Percentiles rank a stretch among this genome's conserved stretches.
Evolutionary conservation across 2,888 invertebrate species (phyloP).

Genomic region (Stenurella melanura): DNA sequence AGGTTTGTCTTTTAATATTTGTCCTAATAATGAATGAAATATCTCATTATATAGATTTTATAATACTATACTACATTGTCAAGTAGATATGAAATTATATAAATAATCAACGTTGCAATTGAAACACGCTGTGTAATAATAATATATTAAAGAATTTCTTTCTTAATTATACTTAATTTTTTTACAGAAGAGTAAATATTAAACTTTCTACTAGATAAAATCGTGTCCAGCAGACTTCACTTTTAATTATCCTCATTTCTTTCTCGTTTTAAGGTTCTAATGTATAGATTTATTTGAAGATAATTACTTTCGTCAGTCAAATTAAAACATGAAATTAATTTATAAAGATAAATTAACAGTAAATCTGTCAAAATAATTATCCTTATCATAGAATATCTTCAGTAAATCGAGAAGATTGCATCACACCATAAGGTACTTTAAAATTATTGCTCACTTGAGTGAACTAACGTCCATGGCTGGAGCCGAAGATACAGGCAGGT

Average conservation of each 20-base stretch:
- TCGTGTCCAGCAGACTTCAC: background rate
- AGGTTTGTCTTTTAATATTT: no score
- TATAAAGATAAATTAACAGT: conserved; percentile 20
- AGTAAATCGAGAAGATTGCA: conserved; percentile 22
- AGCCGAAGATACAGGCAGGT: background rate
- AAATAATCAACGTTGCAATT: no score
- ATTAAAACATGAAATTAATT: conserved; percentile 21
- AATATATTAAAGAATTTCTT: no score
- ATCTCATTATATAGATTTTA: no score
- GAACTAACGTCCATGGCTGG: background rate
- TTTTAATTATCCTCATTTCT: background rate
- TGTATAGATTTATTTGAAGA: background rate
- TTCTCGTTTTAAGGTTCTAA: background rate
- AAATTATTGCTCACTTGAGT: conserved; percentile 29
- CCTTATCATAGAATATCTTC: background rate
- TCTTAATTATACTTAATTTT: background rate
- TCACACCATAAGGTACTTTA: conserved; percentile 28
- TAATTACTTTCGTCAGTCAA: background rate
- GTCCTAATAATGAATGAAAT: no score
- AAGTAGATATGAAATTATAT: no score
- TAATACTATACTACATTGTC: no score
- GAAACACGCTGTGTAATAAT: no score
- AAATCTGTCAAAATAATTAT: conserved; percentile 31
- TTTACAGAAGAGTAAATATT: background rate
- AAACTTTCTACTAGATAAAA: background rate